These are phyloP conservation scores for Rhyzopertha dominica DNA, from an alignment of 1,140 invertebrate species.

Conservation along the genomic window DNA sequence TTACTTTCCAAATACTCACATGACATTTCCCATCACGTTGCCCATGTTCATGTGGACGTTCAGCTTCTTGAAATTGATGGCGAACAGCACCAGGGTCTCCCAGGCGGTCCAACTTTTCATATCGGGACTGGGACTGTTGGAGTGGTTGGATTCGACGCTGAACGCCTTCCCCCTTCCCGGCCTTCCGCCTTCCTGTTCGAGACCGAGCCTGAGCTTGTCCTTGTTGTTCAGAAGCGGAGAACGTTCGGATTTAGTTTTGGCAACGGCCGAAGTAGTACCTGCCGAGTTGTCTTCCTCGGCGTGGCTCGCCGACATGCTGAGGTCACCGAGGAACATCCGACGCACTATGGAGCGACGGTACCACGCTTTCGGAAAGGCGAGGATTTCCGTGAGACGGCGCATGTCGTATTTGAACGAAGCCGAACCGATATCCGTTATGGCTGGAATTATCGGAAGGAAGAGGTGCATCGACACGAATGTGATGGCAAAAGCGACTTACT, in stretches of 20 bases:
- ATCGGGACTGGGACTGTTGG: conserved; percentile 45
- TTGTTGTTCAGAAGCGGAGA: conserved; percentile 41
- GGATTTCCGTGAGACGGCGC: conserved; percentile 92
- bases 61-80: conserved; percentile 89
- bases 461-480: conserved; percentile 11
- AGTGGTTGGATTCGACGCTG: conserved; percentile 48
- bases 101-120: conserved; percentile 63
- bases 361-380: conserved; percentile 98
- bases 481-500: conserved; percentile 55
- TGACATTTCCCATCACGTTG: conserved; percentile 96
- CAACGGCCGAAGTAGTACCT: conserved; percentile 9
- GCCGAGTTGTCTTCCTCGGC: conserved; percentile 39
- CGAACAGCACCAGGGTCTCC: conserved; percentile 94
- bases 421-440: conserved; percentile 93
- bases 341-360: conserved; percentile 89
- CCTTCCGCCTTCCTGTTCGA: conserved; percentile 51
- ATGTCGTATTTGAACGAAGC: conserved; percentile 99
- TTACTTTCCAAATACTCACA: conserved; percentile 50
- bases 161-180: conserved; percentile 51
- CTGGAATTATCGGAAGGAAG: conserved; percentile 49
- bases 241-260: conserved; percentile 26
- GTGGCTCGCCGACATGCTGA: conserved; percentile 52
- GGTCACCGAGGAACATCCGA: conserved; percentile 87
- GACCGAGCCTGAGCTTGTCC: conserved; percentile 52
- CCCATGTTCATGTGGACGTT: conserved; percentile 99